phyloP scores from a whole-genome alignment of 2,797 vertebrate species.

The Salmo trutta region DNA sequence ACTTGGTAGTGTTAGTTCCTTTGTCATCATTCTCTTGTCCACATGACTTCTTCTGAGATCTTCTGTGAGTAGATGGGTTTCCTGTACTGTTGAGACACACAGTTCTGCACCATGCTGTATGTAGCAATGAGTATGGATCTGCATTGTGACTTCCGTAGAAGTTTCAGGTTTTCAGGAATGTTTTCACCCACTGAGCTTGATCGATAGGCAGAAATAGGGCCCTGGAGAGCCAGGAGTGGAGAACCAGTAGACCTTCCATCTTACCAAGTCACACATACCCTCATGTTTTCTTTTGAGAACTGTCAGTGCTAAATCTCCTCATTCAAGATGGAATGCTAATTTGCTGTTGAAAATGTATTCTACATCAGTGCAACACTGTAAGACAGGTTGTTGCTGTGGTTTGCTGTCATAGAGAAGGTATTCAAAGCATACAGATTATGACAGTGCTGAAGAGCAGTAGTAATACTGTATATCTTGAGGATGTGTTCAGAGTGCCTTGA shows the following conservation, averaged over 20 bases:
- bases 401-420: neutral
- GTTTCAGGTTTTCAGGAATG: neutral
- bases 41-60: neutral
- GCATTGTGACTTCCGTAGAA: neutral
- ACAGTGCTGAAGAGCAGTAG: constrained; percentile 36
- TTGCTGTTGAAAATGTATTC: constrained; percentile 11
- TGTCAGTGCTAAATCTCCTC: constrained; percentile 28
- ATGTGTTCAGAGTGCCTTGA: constrained; percentile 28
- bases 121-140: neutral
- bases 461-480: constrained; percentile 37
- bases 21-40: constrained; percentile 29
- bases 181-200: neutral
- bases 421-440: constrained; percentile 26
- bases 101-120: neutral
- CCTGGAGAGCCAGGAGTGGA: neutral
- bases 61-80: neutral
- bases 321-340: constrained; percentile 26
- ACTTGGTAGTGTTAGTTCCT: neutral
- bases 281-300: constrained; percentile 19
- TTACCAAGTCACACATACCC: neutral
- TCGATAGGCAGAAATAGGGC: neutral
- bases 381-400: constrained; percentile 23
- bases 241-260: neutral
- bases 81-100: neutral
- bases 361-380: constrained; percentile 29